Percentiles rank a stretch among this genome's conserved stretches.
Conservation (phyloP, 2,113 vertebrate genomes). For the Cebus imitator region DNA sequence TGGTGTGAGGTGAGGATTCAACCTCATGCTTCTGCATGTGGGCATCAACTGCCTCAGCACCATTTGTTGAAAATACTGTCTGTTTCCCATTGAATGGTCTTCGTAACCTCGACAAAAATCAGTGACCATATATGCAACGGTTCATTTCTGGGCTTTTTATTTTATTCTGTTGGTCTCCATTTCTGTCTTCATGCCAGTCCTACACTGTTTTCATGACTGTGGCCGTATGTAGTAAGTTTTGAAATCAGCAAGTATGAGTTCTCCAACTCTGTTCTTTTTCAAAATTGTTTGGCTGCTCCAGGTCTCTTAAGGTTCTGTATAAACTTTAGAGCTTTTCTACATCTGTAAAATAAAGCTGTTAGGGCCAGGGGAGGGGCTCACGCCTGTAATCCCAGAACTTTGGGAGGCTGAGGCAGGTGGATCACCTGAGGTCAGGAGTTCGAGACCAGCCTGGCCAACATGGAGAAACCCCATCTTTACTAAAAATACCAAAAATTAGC, state of each 20-base stretch:
- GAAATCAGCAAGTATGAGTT: not conserved
- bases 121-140: rapidly evolving
- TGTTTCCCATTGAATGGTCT: not conserved
- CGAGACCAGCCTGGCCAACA: not conserved
- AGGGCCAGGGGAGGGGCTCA: not conserved
- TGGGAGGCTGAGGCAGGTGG: not conserved
- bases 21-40: not conserved
- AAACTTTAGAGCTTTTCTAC: not conserved
- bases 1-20: no score
- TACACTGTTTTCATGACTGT: not conserved
- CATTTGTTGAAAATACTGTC: not conserved
- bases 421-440: not conserved
- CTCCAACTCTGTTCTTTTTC: not conserved
- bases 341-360: not conserved
- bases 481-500: not conserved
- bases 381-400: not conserved
- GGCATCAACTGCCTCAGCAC: not conserved
- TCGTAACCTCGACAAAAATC: rapidly evolving
- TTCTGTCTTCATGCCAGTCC: not conserved
- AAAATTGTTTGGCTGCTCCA: not conserved
- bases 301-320: not conserved
- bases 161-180: rapidly evolving
- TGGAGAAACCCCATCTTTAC: not conserved
- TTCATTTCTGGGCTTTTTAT: not conserved
- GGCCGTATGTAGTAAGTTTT: not conserved